Evolutionary conservation across 2,797 vertebrate genomes (phyloP), one percentile per base, ranked within the genome.

Genomic region (Pteropus rufus): DNA sequence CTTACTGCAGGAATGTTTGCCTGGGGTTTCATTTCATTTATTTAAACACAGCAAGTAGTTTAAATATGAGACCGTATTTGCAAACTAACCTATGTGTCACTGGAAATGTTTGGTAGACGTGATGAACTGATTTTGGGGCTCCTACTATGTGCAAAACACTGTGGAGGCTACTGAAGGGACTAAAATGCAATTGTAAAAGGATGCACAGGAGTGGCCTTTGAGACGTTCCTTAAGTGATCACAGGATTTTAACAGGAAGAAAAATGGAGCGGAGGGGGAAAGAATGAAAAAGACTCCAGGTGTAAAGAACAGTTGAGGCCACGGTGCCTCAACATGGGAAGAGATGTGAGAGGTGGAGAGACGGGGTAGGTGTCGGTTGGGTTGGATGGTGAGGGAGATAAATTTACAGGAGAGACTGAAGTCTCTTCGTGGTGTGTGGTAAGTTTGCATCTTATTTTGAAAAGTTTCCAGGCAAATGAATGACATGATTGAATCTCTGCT

Each of bases 191-290:
- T 52, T 72, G 93, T 77, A 72, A 92, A 80, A 19, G 23, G 65
- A 76, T 44, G 62, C 41, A 8, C 18, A 67, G 19, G 26, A 62
- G 5, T 31, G 36, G 91, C 49, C 58, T 95, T 46, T 91, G 84
- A 89, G 83, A 75, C 9, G 2, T 6, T 58, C 60, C 62, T 92
- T 65, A 64, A 60, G 67, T 62, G n/a, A 70, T 64, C 36, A 23
- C 54, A 81, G 67, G 44, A 76, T 49, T 72, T 94, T 77, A 95
- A 92, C 54, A 41, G 62, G 41, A 83, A 84, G 70, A 39, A 31
- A 84, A 87, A 65, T 5, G 11, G 52, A 7, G 19, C 1, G 44
- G 24, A 18, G 36, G 12, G 18, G 26, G 41, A 44, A 56, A 70
- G 49, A 39, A 34, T 18, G 56, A 44, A 62, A 82, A 18, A 21